A percentile compares a stretch with the other conserved stretches of the same genome.
These are phyloP conservation scores for Euura saliciscinereae DNA, from an alignment of 1,140 invertebrate genomes.

Conservation along the genomic window DNA sequence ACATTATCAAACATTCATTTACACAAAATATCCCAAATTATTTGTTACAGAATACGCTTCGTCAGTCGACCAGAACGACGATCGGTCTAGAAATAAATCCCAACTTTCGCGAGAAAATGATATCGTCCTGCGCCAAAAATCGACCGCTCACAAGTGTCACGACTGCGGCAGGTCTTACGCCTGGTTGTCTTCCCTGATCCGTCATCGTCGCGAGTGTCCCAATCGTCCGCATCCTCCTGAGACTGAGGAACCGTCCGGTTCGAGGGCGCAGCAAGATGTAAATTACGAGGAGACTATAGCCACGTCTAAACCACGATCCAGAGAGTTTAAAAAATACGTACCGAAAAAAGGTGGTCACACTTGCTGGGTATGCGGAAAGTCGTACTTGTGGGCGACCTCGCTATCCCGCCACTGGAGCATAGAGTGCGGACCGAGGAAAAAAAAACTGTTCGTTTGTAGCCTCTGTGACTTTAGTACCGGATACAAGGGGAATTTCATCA, in stretches of 20 bases:
- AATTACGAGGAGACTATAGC: neutral
- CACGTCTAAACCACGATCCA: conserved; percentile 12
- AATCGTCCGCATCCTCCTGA: neutral
- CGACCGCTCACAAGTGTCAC: conserved; percentile 18
- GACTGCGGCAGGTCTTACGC: conserved; percentile 28
- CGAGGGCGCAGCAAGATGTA: neutral
- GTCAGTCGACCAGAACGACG: no score
- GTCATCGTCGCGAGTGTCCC: conserved; percentile 16
- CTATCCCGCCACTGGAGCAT: conserved; percentile 46
- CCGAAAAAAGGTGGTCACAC: conserved; percentile 19
- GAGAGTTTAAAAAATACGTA: conserved; percentile 17
- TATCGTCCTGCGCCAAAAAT: neutral
- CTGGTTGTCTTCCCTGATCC: conserved; percentile 11
- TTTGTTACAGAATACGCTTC: conserved; percentile 8
- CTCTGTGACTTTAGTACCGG: conserved; percentile 20
- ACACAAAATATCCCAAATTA: neutral
- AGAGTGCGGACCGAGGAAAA: conserved; percentile 38
- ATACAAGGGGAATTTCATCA: conserved; percentile 25
- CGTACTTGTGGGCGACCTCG: conserved; percentile 43
- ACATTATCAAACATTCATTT: no score
- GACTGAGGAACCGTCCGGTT: neutral
- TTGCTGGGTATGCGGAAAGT: conserved; percentile 37
- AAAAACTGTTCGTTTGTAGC: conserved; percentile 29
- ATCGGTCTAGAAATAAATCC: no score
- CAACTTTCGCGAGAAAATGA: no score